phyloP scores from a whole-genome alignment of 92 coral and sea anemone species.

The Actinernus sp. region DNA sequence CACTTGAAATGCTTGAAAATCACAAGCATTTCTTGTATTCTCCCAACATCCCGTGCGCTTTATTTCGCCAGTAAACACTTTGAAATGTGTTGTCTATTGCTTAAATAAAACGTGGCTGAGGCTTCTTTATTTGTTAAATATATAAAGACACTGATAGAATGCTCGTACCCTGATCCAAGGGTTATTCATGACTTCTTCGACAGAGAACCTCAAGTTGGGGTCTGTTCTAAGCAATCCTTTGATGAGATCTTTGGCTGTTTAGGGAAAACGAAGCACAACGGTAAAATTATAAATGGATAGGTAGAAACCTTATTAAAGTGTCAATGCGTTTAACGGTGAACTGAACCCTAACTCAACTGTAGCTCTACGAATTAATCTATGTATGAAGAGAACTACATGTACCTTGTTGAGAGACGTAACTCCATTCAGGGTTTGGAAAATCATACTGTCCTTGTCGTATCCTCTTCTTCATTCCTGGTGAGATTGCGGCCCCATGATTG shows the following conservation, averaged over 20 bases:
- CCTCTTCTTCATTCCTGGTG: constrained; percentile 98
- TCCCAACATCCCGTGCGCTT: no score
- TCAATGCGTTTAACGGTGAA: no score
- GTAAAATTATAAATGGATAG: background rate
- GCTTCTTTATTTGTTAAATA: no score
- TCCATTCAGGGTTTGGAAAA: constrained; percentile 99
- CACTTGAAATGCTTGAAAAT: no score
- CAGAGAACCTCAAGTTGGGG: constrained; percentile 82
- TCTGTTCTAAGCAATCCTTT: constrained; percentile 90
- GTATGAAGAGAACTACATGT: background rate
- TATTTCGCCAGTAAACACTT: no score
- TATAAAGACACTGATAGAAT: background rate
- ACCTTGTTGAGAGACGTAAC: constrained; percentile 90
- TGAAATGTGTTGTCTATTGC: no score
- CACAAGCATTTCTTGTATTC: no score
- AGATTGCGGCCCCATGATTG: constrained; percentile 97
- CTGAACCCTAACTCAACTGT: no score
- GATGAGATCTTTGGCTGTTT: constrained; percentile 90
- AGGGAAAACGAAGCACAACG: background rate
- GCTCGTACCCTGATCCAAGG: constrained; percentile 91
- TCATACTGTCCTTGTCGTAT: constrained; percentile 96
- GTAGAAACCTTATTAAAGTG: no score
- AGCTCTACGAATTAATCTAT: background rate
- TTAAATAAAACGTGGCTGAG: no score
- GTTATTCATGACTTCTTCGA: constrained; percentile 88